Evolutionary conservation across 1,140 invertebrate species (phyloP).

Genomic region (Acromyrmex echinatior): DNA sequence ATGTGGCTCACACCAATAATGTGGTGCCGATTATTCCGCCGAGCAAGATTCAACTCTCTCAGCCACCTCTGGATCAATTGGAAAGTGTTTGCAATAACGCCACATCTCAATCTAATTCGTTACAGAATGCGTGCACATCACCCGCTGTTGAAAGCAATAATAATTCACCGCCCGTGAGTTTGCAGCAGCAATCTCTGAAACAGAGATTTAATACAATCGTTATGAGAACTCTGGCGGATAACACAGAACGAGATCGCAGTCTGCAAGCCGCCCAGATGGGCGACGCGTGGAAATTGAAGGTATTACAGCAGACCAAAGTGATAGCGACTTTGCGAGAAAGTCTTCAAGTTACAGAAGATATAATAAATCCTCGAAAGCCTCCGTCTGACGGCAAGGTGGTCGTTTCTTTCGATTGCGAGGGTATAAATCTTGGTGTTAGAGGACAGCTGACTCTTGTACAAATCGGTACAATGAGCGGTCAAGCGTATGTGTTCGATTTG

Average conservation of each 20-base stretch:
- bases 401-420: constrained; percentile 96
- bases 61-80: constrained; percentile 10
- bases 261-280: constrained; percentile 88
- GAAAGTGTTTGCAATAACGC: constrained; percentile 69
- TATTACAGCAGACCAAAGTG: constrained; percentile 93
- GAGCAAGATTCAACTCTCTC: constrained; percentile 61
- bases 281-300: constrained; percentile 93
- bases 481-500: constrained; percentile 96
- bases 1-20: constrained; percentile 40
- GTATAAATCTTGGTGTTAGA: constrained; percentile 95
- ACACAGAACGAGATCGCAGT: constrained; percentile 93
- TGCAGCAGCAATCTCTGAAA: constrained; percentile 91
- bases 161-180: constrained; percentile 81
- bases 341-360: constrained; percentile 91
- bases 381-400: constrained; percentile 87
- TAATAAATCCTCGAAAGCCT: constrained; percentile 89
- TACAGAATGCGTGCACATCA: constrained; percentile 57
- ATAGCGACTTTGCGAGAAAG: constrained; percentile 93
- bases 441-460: constrained; percentile 95
- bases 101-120: constrained; percentile 82
- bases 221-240: constrained; percentile 95
- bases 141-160: constrained; percentile 74
- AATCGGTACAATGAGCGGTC: constrained; percentile 92
- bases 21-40: constrained; percentile 36
- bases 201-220: constrained; percentile 95